Conservation (phyloP, 1,140 invertebrate species). For the Orchestia grillus region DNA sequence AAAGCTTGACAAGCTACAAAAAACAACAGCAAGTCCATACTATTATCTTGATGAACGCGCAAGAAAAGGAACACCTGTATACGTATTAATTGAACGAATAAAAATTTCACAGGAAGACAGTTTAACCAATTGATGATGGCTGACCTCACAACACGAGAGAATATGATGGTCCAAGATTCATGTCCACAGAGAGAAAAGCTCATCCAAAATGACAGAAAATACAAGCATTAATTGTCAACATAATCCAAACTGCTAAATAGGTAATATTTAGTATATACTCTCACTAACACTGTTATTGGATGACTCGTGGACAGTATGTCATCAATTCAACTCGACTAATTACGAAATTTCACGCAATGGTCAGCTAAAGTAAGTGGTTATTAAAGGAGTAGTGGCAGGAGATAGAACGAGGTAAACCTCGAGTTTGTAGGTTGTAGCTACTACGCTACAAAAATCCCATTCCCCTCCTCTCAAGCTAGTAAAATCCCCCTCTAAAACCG, state of each 20-base stretch:
- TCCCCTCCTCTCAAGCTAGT: neutral
- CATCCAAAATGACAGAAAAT: constrained; percentile 34
- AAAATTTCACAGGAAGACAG: constrained; percentile 23
- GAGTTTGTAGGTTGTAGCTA: constrained; percentile 43
- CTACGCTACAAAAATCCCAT: neutral
- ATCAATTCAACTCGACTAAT: constrained; percentile 34
- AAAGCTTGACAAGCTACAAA: constrained; percentile 47
- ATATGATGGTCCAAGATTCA: constrained; percentile 18
- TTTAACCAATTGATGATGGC: constrained; percentile 11
- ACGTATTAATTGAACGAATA: neutral
- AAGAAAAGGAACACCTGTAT: neutral
- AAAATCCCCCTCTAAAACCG: neutral
- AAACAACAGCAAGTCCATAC: constrained; percentile 1
- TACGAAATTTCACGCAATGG: constrained; percentile 27
- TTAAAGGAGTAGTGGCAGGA: constrained; percentile 55
- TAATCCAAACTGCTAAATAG: constrained; percentile 23
- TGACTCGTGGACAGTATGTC: constrained; percentile 26
- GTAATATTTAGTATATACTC: neutral
- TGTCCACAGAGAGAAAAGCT: neutral
- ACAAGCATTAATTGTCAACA: neutral
- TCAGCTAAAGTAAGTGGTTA: constrained; percentile 27
- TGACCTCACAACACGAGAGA: neutral
- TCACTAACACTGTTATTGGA: constrained; percentile 8
- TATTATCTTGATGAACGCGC: neutral
- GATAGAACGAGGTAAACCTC: neutral